Evolutionary conservation across 2,797 vertebrate genomes (phyloP), one percentile per base, ranked within the genome.

Genomic region (Schizothorax lantsangensis): DNA sequence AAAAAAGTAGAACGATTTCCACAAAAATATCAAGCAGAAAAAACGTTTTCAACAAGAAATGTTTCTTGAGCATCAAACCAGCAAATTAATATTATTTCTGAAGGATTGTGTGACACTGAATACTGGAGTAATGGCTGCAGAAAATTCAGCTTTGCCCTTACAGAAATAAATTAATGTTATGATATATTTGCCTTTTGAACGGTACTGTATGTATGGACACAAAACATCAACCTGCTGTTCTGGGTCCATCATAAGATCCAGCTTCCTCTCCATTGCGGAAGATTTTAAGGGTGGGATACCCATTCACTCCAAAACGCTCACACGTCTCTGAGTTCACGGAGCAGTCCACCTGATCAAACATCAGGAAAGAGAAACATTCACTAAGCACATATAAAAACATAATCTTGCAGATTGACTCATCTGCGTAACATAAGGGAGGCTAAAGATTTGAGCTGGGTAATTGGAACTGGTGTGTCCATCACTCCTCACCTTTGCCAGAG

Each of bases 251-350:
- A 47, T 92, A 92, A 5, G 87, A 45, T 33, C 88, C 82, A 21
- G 90, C 79, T 17, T 92, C 91, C 72, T 90, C 90, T 17, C 92
- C 92, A 30, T 86, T 91, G 26, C 88, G 81, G 68, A 92, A 93
- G 73, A 93, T 91, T 86, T 93, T 93, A n/a, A 92, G 90, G 14
- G 91, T 92, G 47, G 92, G 92, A 81, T 92, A 93, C 40, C 92
- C 92, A 81, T 90, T 91, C 11, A 93, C 91, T 36, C 90, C 91
- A 84, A 90, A 93, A n/a, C 81, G 89, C 21, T 86, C 86, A 84
- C 92, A 93, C 0, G 88, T 91, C 73, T 91, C 89, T 4, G 92
- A 82, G 84, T 91, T 92, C 8, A 84, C 88, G 8, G 91, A 92
- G 88, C 92, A 93, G 80, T 93, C 92, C 38, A 93, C 91, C 92